Base-by-base conservation (phyloP, 1,140 invertebrate genomes). In the Aphelinus certus region DNA sequence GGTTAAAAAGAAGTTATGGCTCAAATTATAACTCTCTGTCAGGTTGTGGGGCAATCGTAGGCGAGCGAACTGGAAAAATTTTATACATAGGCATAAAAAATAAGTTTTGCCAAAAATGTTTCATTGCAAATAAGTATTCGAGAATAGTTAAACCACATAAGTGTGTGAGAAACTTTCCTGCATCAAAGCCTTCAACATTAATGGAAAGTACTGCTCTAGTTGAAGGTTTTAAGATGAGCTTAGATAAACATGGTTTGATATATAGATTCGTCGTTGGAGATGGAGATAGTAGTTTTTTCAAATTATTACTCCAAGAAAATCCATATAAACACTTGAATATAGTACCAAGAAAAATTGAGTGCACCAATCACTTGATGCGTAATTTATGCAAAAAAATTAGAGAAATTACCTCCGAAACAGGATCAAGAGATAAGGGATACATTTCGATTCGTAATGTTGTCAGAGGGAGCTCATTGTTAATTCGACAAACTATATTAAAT, bases 191-290 rank as follows among this genome's bases (percentile, higher is more conserved):
- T 67, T 84, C 83, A 1, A 78, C 83, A 42, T 70, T 76, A 9
- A 89, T 88, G 87, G 85, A 88, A 77, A 51, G 76, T 9, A 80
- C 86, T 64, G 82, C 83, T 9, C 82, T 88, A 51, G 64, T 83
- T 1, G 83, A 88, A 77, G 84, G 83, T 10, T 89, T 89, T 79
- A 71, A 78, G 47, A 7, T 65, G 7, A 85, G 83, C 64, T 62
- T 86, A 7, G 64, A 82, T 60, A 81, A 79, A 73, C 77, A 89
- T 80, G 78, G 81, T 2, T 2, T 89, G 2, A 83, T 85, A 45
- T 88, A 88, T 74, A 79, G 72, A 60, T 70, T 65, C 10, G 46
- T 89, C 0, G 84, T 89, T 77, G 84, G 77, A 3, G 88, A 89
- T 80, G 85, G 87, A 7, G 88, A 89, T 71, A 84, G 83, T 26